Conservation (phyloP, 2,888 invertebrate species). For the Pimpla rufipes region DNA sequence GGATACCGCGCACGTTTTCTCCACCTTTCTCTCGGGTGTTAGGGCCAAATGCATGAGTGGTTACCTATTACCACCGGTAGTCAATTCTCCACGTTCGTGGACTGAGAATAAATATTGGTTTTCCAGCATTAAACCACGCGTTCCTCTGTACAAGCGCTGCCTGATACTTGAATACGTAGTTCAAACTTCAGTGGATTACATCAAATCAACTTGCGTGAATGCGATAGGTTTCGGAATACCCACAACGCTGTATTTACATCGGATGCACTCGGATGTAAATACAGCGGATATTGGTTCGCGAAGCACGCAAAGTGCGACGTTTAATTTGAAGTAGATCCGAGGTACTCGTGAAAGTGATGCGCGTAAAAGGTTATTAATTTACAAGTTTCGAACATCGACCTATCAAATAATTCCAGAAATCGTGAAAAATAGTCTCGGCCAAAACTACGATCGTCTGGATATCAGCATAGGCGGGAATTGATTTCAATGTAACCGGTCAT, state of each 20-base stretch:
- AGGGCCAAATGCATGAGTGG: background rate
- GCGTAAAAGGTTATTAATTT: background rate
- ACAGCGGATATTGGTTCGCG: background rate
- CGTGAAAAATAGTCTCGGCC: too few relatives aligned
- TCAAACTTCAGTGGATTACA: conserved; percentile 37
- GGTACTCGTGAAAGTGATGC: background rate
- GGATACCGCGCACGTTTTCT: background rate
- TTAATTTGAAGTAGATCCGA: conserved; percentile 1
- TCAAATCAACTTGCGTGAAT: conserved; percentile 12
- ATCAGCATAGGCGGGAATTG: too few relatives aligned
- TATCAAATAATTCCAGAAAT: too few relatives aligned
- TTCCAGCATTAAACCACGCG: background rate
- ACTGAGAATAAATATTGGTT: conserved; percentile 46
- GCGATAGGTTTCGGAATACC: background rate
- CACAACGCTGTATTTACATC: too few relatives aligned
- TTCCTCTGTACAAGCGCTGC: background rate
- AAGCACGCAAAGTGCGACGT: conserved; percentile 1
- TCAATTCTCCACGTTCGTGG: background rate
- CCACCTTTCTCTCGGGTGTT: background rate
- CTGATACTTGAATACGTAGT: conserved; percentile 13
- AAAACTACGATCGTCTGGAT: too few relatives aligned
- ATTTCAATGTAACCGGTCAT: too few relatives aligned
- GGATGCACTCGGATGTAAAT: conserved; percentile 18
- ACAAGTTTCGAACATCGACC: too few relatives aligned
- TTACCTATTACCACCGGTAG: conserved; percentile 18